A percentile compares a stretch with the other conserved stretches of the same genome.
phyloP scores from a whole-genome alignment of 2,113 vertebrate genomes.

The Riparia riparia region DNA sequence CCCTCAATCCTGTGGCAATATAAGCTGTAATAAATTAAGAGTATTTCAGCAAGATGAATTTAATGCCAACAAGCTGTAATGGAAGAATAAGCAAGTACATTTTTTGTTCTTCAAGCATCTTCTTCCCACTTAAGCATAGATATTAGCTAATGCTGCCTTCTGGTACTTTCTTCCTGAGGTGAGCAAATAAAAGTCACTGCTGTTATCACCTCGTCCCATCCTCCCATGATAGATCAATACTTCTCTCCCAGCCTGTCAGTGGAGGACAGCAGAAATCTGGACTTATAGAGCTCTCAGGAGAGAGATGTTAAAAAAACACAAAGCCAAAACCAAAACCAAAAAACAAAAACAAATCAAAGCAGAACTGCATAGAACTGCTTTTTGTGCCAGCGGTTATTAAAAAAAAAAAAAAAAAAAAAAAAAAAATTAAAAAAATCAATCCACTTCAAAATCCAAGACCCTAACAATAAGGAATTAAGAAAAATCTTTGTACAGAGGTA shows the following conservation, averaged over 20 bases:
- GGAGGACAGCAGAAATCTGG: constrained; percentile 26
- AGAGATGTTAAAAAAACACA: neutral
- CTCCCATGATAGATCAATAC: neutral
- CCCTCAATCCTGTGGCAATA: neutral
- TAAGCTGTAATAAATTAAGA: neutral
- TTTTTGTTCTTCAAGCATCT: neutral
- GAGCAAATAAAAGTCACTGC: neutral
- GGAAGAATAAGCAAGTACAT: neutral
- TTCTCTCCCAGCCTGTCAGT: neutral
- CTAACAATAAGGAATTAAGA: neutral
- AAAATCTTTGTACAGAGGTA: neutral
- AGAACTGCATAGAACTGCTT: neutral
- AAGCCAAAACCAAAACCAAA: too few species aligned
- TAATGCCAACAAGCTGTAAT: neutral
- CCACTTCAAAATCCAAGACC: rapidly evolving
- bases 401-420: neutral
- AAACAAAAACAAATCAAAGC: neutral
- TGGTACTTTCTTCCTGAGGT: neutral
- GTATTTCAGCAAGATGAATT: neutral
- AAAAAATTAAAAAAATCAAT: neutral
- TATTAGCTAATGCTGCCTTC: neutral
- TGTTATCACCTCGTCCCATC: constrained; percentile 12
- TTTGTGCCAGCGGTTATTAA: neutral
- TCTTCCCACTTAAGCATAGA: neutral
- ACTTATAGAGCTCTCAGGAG: neutral